phyloP scores from a whole-genome alignment of 2,888 invertebrate genomes.

The Sicus ferrugineus region DNA sequence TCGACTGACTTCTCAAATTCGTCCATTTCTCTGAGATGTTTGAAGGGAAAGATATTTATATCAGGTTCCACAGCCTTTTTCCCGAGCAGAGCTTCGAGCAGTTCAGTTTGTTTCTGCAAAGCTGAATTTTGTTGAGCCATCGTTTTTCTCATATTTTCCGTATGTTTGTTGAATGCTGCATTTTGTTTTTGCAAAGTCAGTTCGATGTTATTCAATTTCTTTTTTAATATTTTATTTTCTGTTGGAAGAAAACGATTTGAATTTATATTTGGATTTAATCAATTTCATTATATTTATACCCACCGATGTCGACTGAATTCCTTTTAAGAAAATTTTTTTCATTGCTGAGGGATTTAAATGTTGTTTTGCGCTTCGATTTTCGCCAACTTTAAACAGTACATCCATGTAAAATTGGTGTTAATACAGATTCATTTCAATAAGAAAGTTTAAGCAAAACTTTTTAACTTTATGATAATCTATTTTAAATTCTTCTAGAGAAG shows the following conservation, averaged over 20 bases:
- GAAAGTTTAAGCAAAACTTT: no score
- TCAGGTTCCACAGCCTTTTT: neutral
- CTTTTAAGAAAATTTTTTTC: neutral
- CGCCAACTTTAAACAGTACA: neutral
- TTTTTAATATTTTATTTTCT: neutral
- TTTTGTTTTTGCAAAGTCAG: neutral
- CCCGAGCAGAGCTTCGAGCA: neutral
- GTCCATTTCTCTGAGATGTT: neutral
- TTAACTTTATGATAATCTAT: no score
- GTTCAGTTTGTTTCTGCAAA: neutral
- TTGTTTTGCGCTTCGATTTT: neutral
- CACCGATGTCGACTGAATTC: neutral
- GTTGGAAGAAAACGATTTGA: neutral
- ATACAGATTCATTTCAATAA: neutral
- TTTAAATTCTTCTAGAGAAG: no score
- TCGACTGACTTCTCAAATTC: neutral
- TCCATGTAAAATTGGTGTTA: neutral
- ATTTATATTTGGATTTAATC: neutral
- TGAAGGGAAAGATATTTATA: constrained; percentile 1
- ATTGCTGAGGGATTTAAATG: neutral
- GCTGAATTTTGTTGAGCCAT: neutral
- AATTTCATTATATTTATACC: neutral
- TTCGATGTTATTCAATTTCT: neutral
- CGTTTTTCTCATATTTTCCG: neutral
- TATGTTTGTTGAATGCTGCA: neutral